Evolutionary conservation across 2,888 invertebrate species (phyloP).

Genomic region (Stramonita haemastoma): DNA sequence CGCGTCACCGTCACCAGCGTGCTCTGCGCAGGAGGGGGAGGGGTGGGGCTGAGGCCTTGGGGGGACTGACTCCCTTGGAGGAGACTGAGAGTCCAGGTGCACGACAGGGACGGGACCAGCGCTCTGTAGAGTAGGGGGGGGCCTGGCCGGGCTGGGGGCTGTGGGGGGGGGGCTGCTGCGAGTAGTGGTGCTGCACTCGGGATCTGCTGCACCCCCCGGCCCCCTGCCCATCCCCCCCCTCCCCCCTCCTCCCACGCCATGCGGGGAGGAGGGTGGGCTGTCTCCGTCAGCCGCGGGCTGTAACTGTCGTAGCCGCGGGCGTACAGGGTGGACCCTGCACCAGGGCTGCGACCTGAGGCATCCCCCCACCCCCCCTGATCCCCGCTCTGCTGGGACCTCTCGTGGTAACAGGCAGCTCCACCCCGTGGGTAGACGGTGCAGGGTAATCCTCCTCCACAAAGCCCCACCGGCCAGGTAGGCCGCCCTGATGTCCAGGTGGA

Average conservation of each 20-base stretch:
- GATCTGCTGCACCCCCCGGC: constrained; percentile 15
- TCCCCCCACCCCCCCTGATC: constrained; percentile 24
- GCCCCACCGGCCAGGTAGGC: neutral
- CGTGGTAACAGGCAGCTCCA: constrained; percentile 66
- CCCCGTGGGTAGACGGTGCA: constrained; percentile 45
- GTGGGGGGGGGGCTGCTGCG: neutral
- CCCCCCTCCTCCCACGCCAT: constrained; percentile 24
- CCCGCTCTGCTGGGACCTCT: constrained; percentile 42
- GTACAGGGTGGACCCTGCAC: constrained; percentile 46
- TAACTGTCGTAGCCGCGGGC: constrained; percentile 60
- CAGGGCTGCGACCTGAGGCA: constrained; percentile 57
- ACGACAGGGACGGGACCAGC: constrained; percentile 32
- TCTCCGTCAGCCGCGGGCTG: constrained; percentile 66
- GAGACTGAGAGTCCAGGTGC: constrained; percentile 17
- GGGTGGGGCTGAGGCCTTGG: constrained; percentile 42
- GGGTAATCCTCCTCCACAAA: constrained; percentile 25
- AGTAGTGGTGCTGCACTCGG: constrained; percentile 24
- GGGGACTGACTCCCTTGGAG: constrained; percentile 23
- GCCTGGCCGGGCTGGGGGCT: constrained; percentile 29
- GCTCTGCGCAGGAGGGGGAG: constrained; percentile 54
- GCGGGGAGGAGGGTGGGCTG: constrained; percentile 42
- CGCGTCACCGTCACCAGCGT: constrained; percentile 68
- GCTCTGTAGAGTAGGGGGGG: constrained; percentile 40
- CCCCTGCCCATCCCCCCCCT: neutral
- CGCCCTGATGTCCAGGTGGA: constrained; percentile 31